phyloP scores from a whole-genome alignment of 2,113 vertebrate genomes.

The Shinisaurus crocodilurus region DNA sequence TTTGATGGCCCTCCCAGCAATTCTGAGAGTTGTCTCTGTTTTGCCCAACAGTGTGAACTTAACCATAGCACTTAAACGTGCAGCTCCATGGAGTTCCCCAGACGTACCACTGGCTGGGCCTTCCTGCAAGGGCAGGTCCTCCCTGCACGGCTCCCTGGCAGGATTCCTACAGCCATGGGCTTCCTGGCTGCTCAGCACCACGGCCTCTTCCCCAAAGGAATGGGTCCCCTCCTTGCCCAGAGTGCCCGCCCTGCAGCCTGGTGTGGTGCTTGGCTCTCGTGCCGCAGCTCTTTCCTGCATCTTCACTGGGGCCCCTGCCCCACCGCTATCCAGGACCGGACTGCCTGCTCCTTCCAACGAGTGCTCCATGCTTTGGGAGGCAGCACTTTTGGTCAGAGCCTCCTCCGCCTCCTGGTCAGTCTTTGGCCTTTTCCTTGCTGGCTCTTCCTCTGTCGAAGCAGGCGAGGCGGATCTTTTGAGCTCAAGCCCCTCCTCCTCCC shows the following conservation, averaged over 20 bases:
- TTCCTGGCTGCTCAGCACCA: conserved; percentile 19
- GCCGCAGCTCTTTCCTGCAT: background rate
- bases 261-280: background rate
- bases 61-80: too few species aligned
- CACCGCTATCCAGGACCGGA: background rate
- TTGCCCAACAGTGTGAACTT: background rate
- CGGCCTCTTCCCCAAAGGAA: rapidly evolving
- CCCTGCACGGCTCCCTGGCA: conserved; percentile 44
- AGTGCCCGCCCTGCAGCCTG: background rate
- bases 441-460: conserved; percentile 31
- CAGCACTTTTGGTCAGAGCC: rapidly evolving
- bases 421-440: conserved; percentile 57
- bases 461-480: background rate
- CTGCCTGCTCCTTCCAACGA: background rate
- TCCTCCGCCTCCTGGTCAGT: background rate
- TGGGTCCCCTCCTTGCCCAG: conserved; percentile 17
- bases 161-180: background rate
- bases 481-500: conserved; percentile 10
- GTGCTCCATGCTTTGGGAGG: background rate
- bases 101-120: conserved; percentile 66
- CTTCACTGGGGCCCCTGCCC: background rate
- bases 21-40: background rate
- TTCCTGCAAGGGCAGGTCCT: conserved; percentile 43
- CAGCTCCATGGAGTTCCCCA: background rate
- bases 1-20: background rate